Evolutionary conservation across 2,888 invertebrate species (phyloP).

Genomic region (Isoperla grammatica): DNA sequence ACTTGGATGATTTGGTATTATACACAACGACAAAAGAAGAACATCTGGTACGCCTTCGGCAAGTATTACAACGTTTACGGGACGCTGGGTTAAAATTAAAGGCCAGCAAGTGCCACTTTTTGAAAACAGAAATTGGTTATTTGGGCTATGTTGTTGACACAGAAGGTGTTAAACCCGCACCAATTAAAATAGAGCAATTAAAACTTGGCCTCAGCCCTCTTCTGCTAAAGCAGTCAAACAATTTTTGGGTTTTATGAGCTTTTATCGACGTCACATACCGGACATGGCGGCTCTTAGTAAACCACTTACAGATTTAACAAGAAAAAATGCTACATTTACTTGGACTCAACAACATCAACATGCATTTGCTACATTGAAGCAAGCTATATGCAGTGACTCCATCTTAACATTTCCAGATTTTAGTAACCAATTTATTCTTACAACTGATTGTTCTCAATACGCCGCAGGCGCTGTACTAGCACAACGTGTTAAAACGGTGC

Average conservation of each 20-base stretch:
- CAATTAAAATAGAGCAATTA: constrained; percentile 33
- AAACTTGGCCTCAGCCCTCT: constrained; percentile 28
- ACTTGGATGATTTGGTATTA: not conserved
- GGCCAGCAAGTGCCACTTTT: constrained; percentile 32
- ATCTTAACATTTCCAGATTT: constrained; percentile 33
- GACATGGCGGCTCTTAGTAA: constrained; percentile 33
- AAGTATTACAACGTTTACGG: constrained; percentile 28
- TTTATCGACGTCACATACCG: constrained; percentile 36
- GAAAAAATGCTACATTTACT: constrained; percentile 30
- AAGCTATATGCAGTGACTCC: constrained; percentile 25
- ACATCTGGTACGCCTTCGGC: constrained; percentile 25
- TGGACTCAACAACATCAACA: constrained; percentile 29
- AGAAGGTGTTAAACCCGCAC: constrained; percentile 33
- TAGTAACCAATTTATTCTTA: constrained; percentile 29
- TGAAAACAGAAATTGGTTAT: constrained; percentile 28
- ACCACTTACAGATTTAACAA: constrained; percentile 34
- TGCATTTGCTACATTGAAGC: constrained; percentile 28
- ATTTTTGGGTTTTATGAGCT: constrained; percentile 36
- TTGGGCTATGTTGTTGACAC: constrained; percentile 34
- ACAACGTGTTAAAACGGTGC: constrained; percentile 29
- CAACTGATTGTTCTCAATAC: constrained; percentile 32
- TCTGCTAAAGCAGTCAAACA: constrained; percentile 27
- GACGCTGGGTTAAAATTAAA: constrained; percentile 30
- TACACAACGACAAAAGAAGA: constrained; percentile 8
- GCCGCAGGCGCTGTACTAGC: constrained; percentile 35